Conservation (phyloP, 35 echinoderm and acorn worm genomes). For the Patiria miniata region DNA sequence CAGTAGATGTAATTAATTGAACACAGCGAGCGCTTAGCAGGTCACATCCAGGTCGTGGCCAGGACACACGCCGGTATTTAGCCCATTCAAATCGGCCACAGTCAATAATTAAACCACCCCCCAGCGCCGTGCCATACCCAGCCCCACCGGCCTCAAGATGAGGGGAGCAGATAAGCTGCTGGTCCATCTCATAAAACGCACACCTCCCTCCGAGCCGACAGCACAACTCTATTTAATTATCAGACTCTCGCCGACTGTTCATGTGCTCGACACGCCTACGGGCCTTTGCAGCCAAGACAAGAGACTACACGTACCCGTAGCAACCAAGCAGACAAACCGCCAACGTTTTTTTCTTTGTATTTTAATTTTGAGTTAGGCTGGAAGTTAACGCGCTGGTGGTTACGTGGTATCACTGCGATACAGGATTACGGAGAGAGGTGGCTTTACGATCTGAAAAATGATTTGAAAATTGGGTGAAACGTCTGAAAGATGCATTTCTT, state of each 20-base stretch:
- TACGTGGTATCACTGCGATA: too few species aligned
- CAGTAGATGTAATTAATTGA: neutral
- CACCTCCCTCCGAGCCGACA: conserved; percentile 15
- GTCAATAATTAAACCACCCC: conserved; percentile 9
- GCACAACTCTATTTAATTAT: conserved; percentile 14
- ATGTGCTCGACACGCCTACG: neutral
- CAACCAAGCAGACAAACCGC: too few species aligned
- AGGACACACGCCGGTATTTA: neutral
- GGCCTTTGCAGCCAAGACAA: neutral
- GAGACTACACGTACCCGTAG: too few species aligned
- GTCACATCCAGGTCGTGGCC: neutral
- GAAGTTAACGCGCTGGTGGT: too few species aligned
- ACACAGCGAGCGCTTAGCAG: neutral
- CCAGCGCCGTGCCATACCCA: neutral
- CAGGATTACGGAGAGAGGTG: too few species aligned
- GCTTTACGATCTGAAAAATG: too few species aligned
- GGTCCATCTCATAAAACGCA: conserved; percentile 1
- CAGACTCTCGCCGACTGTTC: neutral
- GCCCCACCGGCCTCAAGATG: neutral
- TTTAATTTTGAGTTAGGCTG: too few species aligned
- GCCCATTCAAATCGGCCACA: neutral
- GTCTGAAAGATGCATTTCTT: too few species aligned
- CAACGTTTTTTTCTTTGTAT: too few species aligned
- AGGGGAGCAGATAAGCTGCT: conserved; percentile 1
- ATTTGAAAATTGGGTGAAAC: too few species aligned